Base-by-base conservation (phyloP, 2,888 invertebrate genomes). In the Erebia ligea region DNA sequence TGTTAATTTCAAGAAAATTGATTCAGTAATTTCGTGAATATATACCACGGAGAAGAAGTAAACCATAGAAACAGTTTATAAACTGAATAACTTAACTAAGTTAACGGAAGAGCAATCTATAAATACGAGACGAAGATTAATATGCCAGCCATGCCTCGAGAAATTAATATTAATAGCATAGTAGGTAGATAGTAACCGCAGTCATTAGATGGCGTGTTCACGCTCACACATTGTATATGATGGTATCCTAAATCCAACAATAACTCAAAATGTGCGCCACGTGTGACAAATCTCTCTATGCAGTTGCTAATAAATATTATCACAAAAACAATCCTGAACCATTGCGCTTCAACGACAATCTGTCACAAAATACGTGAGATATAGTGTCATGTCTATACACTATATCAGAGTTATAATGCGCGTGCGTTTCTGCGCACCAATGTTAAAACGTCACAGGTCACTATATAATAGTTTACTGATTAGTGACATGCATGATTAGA, bases 91-190 rank as follows among this genome's bases (percentile, higher is more conserved):
- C 62, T 62, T 62, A 48, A 21, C 45, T 62, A 65, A 65, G 65
- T 42, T 40, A 52, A 42, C 65, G 42, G 65, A 58, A 58, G 66
- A 25, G 48, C 48, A 58, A 58, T 65, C 52, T 54, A 58, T 25
- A 58, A 67, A 67, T 57, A 67, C 63, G 42, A 71, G 75, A 73
- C 76, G 73, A 71, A 72, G 70, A 77, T 78, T 73, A 75, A 75
- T 73, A 56, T 70, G 61, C 56, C 63, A 64, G 62, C 67, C 52
- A 69, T 70, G 76, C 68, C 66, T 73, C 45, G 65, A 67, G 66
- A 75, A 75, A 79, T 79, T 78, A 79, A 78, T 76, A 80, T 79
- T 76, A 79, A 79, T 77, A 77, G 74, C 69, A 19, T 42, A 65
- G 67, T 67, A 64, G 69, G 67, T 50, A 64, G 69, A 61, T 65